A percentile compares a stretch with the other conserved stretches of the same genome.
Conservation (phyloP, 2,888 invertebrate genomes). For the Rhagonycha fulva region DNA sequence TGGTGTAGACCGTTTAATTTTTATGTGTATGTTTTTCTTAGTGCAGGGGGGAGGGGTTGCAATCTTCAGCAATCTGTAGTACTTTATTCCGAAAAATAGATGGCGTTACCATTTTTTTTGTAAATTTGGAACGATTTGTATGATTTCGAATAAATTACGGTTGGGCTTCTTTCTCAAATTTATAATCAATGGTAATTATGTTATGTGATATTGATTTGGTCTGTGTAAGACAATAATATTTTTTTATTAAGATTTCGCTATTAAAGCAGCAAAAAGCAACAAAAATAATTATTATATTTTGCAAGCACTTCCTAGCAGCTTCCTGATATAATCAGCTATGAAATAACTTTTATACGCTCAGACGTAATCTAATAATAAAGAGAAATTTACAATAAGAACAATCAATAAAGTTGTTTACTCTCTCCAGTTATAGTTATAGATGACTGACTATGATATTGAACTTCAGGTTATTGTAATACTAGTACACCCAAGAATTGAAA, state of each 20-base stretch:
- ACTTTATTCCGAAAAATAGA: no score
- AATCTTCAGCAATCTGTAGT: no score
- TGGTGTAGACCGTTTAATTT: no score
- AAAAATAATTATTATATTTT: background rate
- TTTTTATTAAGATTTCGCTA: no score
- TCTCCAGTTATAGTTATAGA: background rate
- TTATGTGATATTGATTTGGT: background rate
- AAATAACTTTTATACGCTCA: background rate
- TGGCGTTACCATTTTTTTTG: no score
- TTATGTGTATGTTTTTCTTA: no score
- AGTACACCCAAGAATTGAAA: background rate
- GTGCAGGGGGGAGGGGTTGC: no score
- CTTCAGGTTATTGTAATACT: background rate
- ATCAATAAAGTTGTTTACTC: background rate
- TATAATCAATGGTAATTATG: no score
- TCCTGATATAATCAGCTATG: background rate
- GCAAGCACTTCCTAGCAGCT: background rate
- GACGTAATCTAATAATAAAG: background rate
- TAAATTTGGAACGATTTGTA: no score
- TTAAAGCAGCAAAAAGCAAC: background rate
- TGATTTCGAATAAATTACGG: no score
- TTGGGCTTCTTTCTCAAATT: no score
- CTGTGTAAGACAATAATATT: no score
- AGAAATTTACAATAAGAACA: background rate
- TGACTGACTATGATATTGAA: background rate